Evolutionary conservation across 2,888 invertebrate genomes (phyloP), one percentile per base, ranked within the genome.

Genomic region (Acanthosepion esculentum): DNA sequence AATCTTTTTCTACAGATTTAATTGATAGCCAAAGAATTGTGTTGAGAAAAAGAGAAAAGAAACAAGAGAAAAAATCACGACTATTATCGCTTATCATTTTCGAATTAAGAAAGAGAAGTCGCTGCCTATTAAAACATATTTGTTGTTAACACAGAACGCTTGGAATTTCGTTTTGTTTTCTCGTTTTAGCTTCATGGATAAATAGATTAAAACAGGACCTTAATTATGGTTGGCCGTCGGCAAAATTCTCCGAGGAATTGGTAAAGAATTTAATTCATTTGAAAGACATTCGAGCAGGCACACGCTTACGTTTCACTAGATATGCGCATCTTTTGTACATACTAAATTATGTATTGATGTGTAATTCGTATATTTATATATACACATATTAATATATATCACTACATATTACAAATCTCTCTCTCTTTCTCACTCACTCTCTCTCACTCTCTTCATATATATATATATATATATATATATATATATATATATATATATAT

Each of bases 141-240:
- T 78, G 59, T 59, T 59, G 23, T 59, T 59, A 59, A 59, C 59
- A 59, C 59, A 23, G 59, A 59, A 23, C 59, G 59, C 59, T 59
- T 23, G 59, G 59, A 59, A 59, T 59, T 59, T 59, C 59, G 59
- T 59, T 59, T 59, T 59, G 78, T 78, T 78, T 78, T 78, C 78
- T 78, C 78, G n/a, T 33, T 78, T 78, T 78, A 78, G 78, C 78
- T 78, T 78, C 33, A 78, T 78, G 78, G 78, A 78, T 78, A 78
- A 78, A 78, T 78, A 78, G 78, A 78, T 78, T 78, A 78, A 78
- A 78, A 78, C 78, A 78, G 78, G 78, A 78, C 78, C 78, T 78
- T 78, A 78, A 78, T 78, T 78, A 78, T 78, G 78, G 78, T 15
- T 78, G 78, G 78, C 78, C 78, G n/a, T 78, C 78, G 78, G 78